Evolutionary conservation across 2,888 invertebrate species (phyloP), one percentile per base, ranked within the genome.

Genomic region (Polyommatus iphigenia): DNA sequence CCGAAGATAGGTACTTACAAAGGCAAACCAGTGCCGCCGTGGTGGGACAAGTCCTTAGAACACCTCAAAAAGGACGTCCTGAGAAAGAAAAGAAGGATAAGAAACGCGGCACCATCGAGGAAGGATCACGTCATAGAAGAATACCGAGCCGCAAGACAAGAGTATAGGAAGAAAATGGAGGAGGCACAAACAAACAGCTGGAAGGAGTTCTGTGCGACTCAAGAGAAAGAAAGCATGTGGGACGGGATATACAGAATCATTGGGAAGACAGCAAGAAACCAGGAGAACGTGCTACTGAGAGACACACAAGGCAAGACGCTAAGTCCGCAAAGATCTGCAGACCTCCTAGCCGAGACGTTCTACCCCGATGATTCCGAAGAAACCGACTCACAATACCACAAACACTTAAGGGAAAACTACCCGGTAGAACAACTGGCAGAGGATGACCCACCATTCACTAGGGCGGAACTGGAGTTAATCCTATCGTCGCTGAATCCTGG

Each of bases 111-210:
- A 36, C 36, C 36, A 36, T 36, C 36, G 36, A 36, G 36, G 36
- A 36, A 36, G 18, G 18, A 77, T 20, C 46, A 67, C 1, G 80
- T 80, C 8, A 79, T 82, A 1, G 29, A 29, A 29, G 29, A 29
- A 29, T 29, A 29, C 79, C 3, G 80, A 0, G 4, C 20, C 24
- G 76, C 81, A 0, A 83, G 81, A 71, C 8, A 72, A n/a, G n/a
- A n/a, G 0, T 83, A 83, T 54, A 57, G 59, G 0, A 20, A 6
- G 0, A 77, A 50, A 41, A 80, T 78, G 0, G 20, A 36, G 5
- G 78, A 80, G 36, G 81, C 82, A 41, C 80, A 79, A 36, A 83
- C 82, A 0, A 13, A 76, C 3, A 81, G 79, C 41, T 83, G 83
- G 82, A 82, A 82, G 71, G 78, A 81, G 4, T 83, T 82, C 77